phyloP scores from a whole-genome alignment of 2,888 invertebrate species.

The Pammene fasciana region DNA sequence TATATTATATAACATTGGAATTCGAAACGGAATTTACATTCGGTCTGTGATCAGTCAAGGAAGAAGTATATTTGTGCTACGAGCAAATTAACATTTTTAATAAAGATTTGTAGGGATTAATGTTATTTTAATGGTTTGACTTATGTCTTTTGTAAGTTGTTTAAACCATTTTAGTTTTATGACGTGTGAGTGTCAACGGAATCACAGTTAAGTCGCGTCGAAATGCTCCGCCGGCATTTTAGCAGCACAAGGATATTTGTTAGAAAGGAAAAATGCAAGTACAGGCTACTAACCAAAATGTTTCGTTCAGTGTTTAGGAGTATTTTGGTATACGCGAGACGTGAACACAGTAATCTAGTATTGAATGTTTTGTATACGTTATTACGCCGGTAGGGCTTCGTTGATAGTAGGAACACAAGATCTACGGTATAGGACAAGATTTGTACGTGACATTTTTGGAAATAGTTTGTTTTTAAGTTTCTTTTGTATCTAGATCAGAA shows the following conservation, averaged over 20 bases:
- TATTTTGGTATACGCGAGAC: slow-evolving; percentile 34
- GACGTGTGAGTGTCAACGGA: slow-evolving; percentile 74
- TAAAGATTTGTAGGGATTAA: slow-evolving; percentile 77
- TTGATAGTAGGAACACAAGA: slow-evolving; percentile 51
- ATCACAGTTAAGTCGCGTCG: slow-evolving; percentile 69
- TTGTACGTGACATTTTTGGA: slow-evolving; percentile 66
- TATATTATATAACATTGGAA: slow-evolving; percentile 56
- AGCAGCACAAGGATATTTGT: slow-evolving; percentile 18
- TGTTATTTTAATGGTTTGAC: slow-evolving; percentile 77
- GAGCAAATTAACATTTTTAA: slow-evolving; percentile 81
- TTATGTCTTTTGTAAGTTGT: slow-evolving; percentile 79
- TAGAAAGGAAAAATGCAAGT: slow-evolving; percentile 53
- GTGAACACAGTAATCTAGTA: slow-evolving; percentile 35
- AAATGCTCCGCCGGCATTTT: slow-evolving; percentile 48
- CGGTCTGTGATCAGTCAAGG: slow-evolving; percentile 79
- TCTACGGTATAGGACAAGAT: slow-evolving; percentile 56
- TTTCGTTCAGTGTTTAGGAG: slow-evolving; percentile 34
- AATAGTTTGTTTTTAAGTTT: slow-evolving; percentile 60
- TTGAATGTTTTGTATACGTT: slow-evolving; percentile 41
- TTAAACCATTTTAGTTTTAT: slow-evolving; percentile 78
- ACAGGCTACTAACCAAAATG: slow-evolving; percentile 41
- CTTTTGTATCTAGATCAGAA: slow-evolving; percentile 68
- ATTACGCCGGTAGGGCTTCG: slow-evolving; percentile 38
- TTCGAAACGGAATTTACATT: slow-evolving; percentile 72
- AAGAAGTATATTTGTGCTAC: slow-evolving; percentile 78